Conservation (phyloP, 1,140 invertebrate species). For the Whitmania pigra region DNA sequence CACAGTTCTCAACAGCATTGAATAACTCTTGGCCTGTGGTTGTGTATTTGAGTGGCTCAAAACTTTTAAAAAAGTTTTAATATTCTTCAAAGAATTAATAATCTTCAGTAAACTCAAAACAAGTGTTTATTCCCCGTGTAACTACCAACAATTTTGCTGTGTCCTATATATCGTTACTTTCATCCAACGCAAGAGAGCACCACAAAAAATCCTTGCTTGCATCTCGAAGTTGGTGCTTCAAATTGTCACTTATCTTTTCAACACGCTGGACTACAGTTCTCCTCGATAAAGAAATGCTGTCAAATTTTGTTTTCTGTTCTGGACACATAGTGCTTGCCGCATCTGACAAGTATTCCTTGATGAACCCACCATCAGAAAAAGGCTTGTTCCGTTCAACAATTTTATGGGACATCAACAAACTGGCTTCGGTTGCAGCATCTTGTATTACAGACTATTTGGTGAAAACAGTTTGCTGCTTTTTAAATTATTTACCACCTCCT, state of each 20-base stretch:
- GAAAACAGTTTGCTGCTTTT: too few species aligned
- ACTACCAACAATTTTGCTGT: conserved; percentile 21
- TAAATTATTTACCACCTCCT: not conserved
- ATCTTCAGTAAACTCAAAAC: conserved; percentile 16
- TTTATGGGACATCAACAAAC: too few species aligned
- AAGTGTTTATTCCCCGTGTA: conserved; percentile 21
- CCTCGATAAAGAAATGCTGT: not conserved
- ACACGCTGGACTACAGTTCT: not conserved
- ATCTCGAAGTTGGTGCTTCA: not conserved
- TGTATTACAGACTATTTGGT: too few species aligned
- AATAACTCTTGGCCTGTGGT: conserved; percentile 18
- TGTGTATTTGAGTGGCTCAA: conserved; percentile 11
- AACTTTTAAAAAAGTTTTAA: too few species aligned
- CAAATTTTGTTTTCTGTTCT: not conserved
- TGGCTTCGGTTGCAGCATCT: too few species aligned
- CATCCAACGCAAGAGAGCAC: conserved; percentile 23
- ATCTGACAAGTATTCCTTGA: conserved; percentile 5
- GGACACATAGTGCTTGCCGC: conserved; percentile 3
- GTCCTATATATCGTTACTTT: conserved; percentile 20
- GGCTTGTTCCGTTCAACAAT: too few species aligned
- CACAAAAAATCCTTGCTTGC: not conserved
- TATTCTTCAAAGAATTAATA: too few species aligned
- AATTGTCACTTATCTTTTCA: not conserved
- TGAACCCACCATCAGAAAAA: not conserved
- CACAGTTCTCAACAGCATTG: not conserved